Base-by-base conservation (phyloP, 1,140 invertebrate species). In the Trinorchestia longiramus region DNA sequence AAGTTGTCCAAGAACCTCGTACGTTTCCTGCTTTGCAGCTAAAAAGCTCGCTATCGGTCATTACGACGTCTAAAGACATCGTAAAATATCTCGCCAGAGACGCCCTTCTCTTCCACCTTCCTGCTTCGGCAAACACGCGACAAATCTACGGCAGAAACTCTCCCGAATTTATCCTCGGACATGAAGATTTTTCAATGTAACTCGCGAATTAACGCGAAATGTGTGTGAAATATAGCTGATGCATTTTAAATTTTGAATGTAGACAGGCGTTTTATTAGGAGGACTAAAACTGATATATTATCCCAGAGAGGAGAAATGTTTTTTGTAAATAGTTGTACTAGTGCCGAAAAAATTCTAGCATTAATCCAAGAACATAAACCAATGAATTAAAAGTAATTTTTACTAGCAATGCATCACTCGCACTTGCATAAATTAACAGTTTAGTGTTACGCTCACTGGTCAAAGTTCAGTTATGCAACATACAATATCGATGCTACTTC, bases 21-120 rank as follows among this genome's bases (percentile, higher is more conserved):
- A 44, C 44, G 43, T 94, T 94, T 94, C 41, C 92, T 43, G 92
- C 92, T 94, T 94, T 94, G 92, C 92, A 94, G 92, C 92, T 47
- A 94, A 94, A 94, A 94, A 94, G 43, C 92, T 94, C 92, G 92
- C 92, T 94, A 94, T 94, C 92, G 92, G 92, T 94, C 92, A 94
- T 94, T 94, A 94, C 92, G 92, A 94, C 92, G 92, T 47, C 44
- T 94, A 94, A 94, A 94, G 43, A 94, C 92, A 94, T 94, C 92
- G 92, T 94, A 94, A 94, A 94, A 94, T 94, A 94, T 94, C 92
- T 94, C 92, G 43, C 43, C 92, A 94, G 43, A 94, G 92, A 44
- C 92, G 44, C 92, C 92, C 92, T 94, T 43, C 36, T 94, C 92
- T 45, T 43, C 43, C 92, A 94, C 92, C 92, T 94, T 94, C 92